Conservation (phyloP, 2,797 vertebrate species). For the Sebastolobus altivelis region DNA sequence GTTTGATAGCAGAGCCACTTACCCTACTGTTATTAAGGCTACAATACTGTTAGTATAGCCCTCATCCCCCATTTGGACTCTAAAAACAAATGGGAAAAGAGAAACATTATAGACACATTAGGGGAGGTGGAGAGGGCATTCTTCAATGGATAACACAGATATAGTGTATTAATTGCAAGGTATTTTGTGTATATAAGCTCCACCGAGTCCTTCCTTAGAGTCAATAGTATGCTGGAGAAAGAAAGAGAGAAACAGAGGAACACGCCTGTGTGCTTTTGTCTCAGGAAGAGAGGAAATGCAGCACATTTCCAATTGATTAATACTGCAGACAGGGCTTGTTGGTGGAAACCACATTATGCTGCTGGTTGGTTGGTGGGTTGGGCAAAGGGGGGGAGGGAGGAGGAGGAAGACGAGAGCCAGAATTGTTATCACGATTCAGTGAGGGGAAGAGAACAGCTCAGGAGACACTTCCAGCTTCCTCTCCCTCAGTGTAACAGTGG, state of each 20-base stretch:
- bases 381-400: conserved; percentile 16
- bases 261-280: conserved; percentile 60
- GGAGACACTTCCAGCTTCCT: too few relatives aligned
- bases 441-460: too few relatives aligned
- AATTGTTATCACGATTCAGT: conserved; percentile 32
- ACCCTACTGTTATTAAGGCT: conserved; percentile 71
- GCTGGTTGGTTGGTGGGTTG: conserved; percentile 58
- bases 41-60: conserved; percentile 61
- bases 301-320: conserved; percentile 82
- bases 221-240: conserved; percentile 55
- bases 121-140: background rate
- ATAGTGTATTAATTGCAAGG: conserved; percentile 69
- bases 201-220: conserved; percentile 56
- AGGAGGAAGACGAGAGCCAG: too few relatives aligned
- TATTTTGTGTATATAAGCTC: conserved; percentile 61
- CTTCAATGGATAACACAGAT: conserved; percentile 21
- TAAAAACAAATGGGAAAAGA: conserved; percentile 65
- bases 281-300: conserved; percentile 70
- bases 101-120: conserved; percentile 43
- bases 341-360: conserved; percentile 76
- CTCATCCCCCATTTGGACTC: conserved; percentile 51
- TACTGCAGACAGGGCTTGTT: conserved; percentile 74
- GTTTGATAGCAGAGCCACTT: conserved; percentile 72
- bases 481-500: too few relatives aligned
- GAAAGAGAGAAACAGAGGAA: conserved; percentile 3